phyloP scores from a whole-genome alignment of 2,797 vertebrate species.

The Discoglossus pictus region DNA sequence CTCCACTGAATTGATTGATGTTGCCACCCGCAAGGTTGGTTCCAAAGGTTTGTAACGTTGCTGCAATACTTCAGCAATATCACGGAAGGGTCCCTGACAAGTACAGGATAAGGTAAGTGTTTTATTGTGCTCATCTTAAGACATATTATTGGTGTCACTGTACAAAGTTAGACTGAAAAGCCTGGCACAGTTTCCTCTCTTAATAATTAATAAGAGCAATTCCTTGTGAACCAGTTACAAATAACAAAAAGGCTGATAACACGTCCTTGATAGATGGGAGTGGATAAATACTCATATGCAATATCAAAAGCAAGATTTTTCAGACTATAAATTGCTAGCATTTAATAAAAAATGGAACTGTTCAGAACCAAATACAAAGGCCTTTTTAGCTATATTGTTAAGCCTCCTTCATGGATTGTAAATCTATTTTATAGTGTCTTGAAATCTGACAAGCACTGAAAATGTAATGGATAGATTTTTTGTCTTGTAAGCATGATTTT shows the following conservation, averaged over 20 bases:
- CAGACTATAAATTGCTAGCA: conserved; percentile 39
- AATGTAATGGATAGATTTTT: neutral
- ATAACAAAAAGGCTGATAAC: conserved; percentile 48
- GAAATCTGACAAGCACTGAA: neutral
- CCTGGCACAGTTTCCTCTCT: conserved; percentile 39
- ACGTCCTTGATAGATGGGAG: conserved; percentile 44
- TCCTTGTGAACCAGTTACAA: conserved; percentile 45
- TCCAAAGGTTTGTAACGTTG: conserved; percentile 81
- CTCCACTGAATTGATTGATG: conserved; percentile 70
- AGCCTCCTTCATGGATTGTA: neutral
- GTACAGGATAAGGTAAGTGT: conserved; percentile 48
- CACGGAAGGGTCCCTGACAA: conserved; percentile 79
- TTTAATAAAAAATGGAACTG: conserved; percentile 31
- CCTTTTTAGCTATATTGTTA: conserved; percentile 14
- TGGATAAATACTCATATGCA: conserved; percentile 22
- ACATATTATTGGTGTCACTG: conserved; percentile 51
- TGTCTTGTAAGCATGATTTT: neutral
- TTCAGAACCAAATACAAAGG: conserved; percentile 14
- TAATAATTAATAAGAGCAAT: conserved; percentile 55
- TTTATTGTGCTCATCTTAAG: conserved; percentile 49
- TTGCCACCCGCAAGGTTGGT: conserved; percentile 73
- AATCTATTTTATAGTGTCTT: neutral
- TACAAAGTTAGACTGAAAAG: conserved; percentile 44
- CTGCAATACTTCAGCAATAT: conserved; percentile 71
- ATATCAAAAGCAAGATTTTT: conserved; percentile 9